Evolutionary conservation across 2,888 invertebrate genomes (phyloP), one percentile per base, ranked within the genome.

Genomic region (Volucella inanis): DNA sequence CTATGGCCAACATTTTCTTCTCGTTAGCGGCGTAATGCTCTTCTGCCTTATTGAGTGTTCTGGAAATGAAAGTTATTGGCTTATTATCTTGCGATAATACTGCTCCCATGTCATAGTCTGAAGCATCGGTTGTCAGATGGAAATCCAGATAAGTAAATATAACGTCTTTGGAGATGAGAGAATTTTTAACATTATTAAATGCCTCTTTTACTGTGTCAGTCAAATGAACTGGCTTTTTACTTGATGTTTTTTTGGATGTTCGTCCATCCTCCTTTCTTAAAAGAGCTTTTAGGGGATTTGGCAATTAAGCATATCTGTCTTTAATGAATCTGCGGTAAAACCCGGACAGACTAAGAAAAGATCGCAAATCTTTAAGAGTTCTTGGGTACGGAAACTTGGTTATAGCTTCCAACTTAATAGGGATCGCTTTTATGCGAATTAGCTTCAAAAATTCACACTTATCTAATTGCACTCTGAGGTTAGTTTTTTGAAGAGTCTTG

Each of bases 81-180:
- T 87, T 62, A 78, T 88, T 82, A 31, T 76, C 87, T 87, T 90
- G 90, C 8, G 87, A 83, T 22, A 90, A 52, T 9, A 90, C 88
- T 2, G 81, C 88, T 0, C 89, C 90, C 2, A 89, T 52, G 0
- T 89, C 89, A 15, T 41, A 86, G 39, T 88, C 75, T 8, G 87
- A 87, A 0, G 89, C 89, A 70, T 90, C 89, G 3, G 89, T 89
- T 3, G 89, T 88, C 10, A 83, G 47, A 10, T 83, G 54, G 18
- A 75, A 77, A 8, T 68, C 45, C 38, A 39, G 62, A 47, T 45
- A 52, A 12, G 43, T 41, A 38, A 75, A 49, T 8, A 68, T 43
- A 12, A 62, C 14, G 15, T 74, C 54, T 2, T 75, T n/a, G n/a
- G n/a, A n/a, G n/a, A n/a, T n/a, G n/a, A n/a, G n/a, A n/a, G n/a